These are phyloP conservation scores for Neuroterus valhalla DNA, from an alignment of 1,140 invertebrate genomes.

Conservation along the genomic window DNA sequence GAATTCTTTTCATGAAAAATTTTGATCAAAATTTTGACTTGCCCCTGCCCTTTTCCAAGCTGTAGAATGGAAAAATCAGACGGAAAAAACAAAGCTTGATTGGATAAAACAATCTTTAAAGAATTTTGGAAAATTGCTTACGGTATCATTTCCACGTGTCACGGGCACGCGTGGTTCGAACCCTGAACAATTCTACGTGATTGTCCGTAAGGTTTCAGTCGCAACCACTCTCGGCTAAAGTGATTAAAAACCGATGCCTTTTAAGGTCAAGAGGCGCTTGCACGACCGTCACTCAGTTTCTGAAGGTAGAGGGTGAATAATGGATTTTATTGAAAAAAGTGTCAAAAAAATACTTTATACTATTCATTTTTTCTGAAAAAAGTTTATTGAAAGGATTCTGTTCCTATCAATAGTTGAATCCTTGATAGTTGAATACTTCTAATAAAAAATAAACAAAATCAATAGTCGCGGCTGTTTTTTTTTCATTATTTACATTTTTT, in stretches of 20 bases:
- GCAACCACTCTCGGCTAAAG: constrained; percentile 55
- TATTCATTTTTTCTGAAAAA: neutral
- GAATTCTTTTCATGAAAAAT: neutral
- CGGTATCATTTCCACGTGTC: constrained; percentile 44
- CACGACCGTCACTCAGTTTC: constrained; percentile 53
- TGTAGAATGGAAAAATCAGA: too few species aligned
- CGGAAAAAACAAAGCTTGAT: too few species aligned
- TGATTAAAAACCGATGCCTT: constrained; percentile 55
- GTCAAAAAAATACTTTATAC: neutral
- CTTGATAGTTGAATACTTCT: too few species aligned
- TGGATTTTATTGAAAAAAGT: constrained; percentile 63
- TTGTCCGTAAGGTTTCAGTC: constrained; percentile 62
- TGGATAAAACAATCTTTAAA: too few species aligned
- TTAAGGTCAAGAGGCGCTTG: constrained; percentile 65
- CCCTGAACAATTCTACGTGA: constrained; percentile 53
- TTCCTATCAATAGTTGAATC: too few species aligned
- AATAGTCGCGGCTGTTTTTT: too few species aligned
- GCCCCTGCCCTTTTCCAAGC: too few species aligned
- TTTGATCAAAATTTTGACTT: too few species aligned
- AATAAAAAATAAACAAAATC: too few species aligned
- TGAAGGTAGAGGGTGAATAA: constrained; percentile 54
- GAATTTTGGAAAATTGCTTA: neutral
- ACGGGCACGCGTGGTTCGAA: constrained; percentile 46
- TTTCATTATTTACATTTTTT: neutral
- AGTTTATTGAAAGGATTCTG: neutral